These are phyloP conservation scores for Forbesichthys agassizii DNA, from an alignment of 2,113 vertebrate species.

Conservation along the genomic window DNA sequence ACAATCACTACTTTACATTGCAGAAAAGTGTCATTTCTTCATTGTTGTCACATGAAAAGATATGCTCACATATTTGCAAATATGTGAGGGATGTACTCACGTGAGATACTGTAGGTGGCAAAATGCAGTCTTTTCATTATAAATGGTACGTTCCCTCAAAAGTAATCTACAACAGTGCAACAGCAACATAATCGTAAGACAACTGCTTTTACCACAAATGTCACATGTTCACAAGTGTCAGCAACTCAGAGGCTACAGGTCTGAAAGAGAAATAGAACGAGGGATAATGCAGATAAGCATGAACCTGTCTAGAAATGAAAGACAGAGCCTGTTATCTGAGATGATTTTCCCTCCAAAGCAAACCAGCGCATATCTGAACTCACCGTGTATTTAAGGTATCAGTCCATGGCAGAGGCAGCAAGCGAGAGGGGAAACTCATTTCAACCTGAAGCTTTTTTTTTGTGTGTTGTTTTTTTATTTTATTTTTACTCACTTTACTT, in stretches of 20 bases:
- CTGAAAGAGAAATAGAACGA: conserved; percentile 46
- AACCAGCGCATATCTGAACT: conserved; percentile 58
- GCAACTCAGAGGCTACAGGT: conserved; percentile 28
- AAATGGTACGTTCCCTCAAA: conserved; percentile 1
- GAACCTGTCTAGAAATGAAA: conserved; percentile 64
- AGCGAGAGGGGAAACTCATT: conserved; percentile 58
- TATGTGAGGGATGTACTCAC: too few species aligned
- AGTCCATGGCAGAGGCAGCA: conserved; percentile 38
- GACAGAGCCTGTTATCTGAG: conserved; percentile 64
- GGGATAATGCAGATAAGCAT: conserved; percentile 59
- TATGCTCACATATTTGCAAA: too few species aligned
- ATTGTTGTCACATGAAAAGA: too few species aligned
- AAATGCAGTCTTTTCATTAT: not conserved
- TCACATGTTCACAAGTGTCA: conserved; percentile 36
- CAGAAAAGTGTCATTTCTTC: too few species aligned
- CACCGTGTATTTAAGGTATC: conserved; percentile 55
- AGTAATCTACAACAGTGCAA: conserved; percentile 9
- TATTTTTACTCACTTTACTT: conserved; percentile 20
- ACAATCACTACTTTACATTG: too few species aligned
- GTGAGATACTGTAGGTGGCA: too few species aligned
- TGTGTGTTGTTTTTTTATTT: not conserved
- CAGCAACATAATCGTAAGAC: conserved; percentile 22
- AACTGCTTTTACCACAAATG: conserved; percentile 30
- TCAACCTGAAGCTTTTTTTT: conserved; percentile 56
- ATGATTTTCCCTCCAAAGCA: conserved; percentile 55